Conservation (phyloP, 1,140 invertebrate genomes). For the Anastrepha obliqua region DNA sequence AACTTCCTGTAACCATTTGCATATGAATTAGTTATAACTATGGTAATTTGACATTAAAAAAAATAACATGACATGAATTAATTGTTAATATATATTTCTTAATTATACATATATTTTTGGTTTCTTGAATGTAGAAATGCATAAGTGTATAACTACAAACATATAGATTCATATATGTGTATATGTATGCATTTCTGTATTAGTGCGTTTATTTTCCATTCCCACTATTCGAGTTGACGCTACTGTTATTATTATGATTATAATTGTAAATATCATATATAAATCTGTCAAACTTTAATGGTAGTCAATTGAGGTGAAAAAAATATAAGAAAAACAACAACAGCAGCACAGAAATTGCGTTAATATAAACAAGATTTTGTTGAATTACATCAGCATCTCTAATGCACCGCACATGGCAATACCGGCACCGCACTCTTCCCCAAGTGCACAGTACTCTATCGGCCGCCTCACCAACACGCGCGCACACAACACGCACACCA, state of each 20-base stretch:
- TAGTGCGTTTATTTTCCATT: neutral
- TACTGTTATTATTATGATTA: constrained; percentile 20
- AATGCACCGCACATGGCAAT: neutral
- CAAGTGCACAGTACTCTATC: too few relatives aligned
- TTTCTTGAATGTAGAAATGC: too few relatives aligned
- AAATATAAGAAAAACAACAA: constrained; percentile 28
- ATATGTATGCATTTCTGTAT: neutral
- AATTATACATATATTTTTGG: too few relatives aligned
- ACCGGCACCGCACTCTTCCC: neutral
- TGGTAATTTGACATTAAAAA: too few relatives aligned
- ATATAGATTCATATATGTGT: neutral
- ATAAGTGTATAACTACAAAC: too few relatives aligned
- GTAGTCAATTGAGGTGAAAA: constrained; percentile 39
- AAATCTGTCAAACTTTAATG: constrained; percentile 48
- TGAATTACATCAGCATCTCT: constrained; percentile 3
- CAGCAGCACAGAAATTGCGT: neutral
- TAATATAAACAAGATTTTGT: constrained; percentile 24
- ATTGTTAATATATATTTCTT: too few relatives aligned
- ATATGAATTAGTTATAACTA: too few relatives aligned
- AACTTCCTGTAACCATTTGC: too few relatives aligned
- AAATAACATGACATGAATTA: too few relatives aligned
- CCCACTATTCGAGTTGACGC: neutral
- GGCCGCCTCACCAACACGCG: neutral
- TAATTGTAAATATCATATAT: constrained; percentile 34
- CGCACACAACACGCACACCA: neutral